Percentiles rank a stretch among this genome's conserved stretches.
Evolutionary conservation across 2,797 vertebrate species (phyloP).

Genomic region (Falco novaeseelandiae): DNA sequence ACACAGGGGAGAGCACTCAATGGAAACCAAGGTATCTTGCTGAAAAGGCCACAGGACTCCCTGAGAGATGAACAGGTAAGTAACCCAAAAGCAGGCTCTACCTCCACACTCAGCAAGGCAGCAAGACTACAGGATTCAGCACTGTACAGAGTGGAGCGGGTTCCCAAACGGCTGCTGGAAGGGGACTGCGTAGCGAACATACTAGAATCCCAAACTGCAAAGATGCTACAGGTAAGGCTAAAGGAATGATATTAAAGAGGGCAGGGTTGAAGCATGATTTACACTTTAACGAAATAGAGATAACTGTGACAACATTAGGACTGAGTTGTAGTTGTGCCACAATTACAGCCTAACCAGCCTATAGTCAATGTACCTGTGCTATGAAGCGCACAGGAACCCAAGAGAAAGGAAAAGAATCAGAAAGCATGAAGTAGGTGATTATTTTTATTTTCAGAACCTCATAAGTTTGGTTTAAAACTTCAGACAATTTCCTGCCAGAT

Average conservation of each 20-base stretch:
- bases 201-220: not conserved
- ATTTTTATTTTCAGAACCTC: not conserved
- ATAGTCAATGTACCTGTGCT: not conserved
- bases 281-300: not conserved
- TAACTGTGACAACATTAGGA: not conserved
- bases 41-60: not conserved
- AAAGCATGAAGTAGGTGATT: not conserved
- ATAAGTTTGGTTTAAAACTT: not conserved
- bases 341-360: not conserved
- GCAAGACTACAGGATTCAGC: not conserved
- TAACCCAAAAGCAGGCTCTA: not conserved
- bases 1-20: not conserved
- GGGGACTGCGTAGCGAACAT: rapidly evolving
- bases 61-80: not conserved
- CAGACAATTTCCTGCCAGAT: not conserved
- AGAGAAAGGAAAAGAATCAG: not conserved
- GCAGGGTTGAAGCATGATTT: not conserved
- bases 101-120: not conserved
- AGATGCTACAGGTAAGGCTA: not conserved
- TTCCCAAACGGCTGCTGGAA: not conserved
- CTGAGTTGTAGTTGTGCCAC: not conserved
- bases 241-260: not conserved
- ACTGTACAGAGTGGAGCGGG: not conserved
- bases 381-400: not conserved
- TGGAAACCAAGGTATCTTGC: not conserved